Evolutionary conservation across 2,797 vertebrate genomes (phyloP).

Genomic region (Sebastes matsubarae): DNA sequence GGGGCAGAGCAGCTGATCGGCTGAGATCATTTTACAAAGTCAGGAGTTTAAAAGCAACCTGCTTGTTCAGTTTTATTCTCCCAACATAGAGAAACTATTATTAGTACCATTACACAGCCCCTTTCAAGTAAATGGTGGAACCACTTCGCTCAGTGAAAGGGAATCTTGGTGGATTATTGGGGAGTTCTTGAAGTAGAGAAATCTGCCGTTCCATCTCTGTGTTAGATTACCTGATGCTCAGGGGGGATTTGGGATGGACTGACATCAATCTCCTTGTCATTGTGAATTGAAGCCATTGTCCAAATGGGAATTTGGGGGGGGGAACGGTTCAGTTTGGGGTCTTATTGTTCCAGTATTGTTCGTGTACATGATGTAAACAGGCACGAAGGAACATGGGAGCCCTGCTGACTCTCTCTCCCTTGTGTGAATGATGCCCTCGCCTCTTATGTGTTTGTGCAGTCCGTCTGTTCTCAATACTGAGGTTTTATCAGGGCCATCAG

Average conservation of each 20-base stretch:
- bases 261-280: background rate
- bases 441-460: background rate
- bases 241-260: conserved; percentile 11
- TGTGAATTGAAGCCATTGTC: background rate
- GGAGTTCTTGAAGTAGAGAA: background rate
- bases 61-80: background rate
- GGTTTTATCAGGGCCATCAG: no score
- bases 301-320: background rate
- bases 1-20: conserved; percentile 4
- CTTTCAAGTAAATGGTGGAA: conserved; percentile 19
- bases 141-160: conserved; percentile 1
- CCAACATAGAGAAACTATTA: background rate
- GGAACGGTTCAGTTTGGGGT: background rate
- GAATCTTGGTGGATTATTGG: conserved; percentile 3
- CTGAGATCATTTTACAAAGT: conserved; percentile 12
- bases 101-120: background rate
- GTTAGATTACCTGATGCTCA: conserved; percentile 6
- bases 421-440: background rate
- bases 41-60: conserved; percentile 17
- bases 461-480: no score
- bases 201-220: background rate
- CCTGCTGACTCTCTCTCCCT: background rate
- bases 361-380: background rate
- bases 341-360: background rate
- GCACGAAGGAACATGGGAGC: background rate